These are phyloP conservation scores for Hedya salicella DNA, from an alignment of 2,888 invertebrate species.

Conservation along the genomic window DNA sequence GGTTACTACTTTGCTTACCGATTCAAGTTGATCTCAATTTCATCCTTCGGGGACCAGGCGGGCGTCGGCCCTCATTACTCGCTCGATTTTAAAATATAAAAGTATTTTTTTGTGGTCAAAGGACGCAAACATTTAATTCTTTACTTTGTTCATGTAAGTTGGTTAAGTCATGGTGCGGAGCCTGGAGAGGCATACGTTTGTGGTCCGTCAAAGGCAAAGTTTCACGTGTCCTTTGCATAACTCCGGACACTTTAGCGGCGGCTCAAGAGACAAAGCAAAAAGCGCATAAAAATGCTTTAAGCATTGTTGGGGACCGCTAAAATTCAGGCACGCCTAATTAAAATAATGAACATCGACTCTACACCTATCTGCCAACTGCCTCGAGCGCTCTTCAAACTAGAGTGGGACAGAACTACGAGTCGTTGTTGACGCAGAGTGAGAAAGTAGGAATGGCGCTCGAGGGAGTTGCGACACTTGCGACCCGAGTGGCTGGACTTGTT, in stretches of 20 bases:
- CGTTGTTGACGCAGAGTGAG: slow-evolving; percentile 13
- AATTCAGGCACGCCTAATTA: slow-evolving; percentile 33
- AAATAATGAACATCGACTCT: slow-evolving; percentile 38
- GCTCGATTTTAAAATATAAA: neutral
- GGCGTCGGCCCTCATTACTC: neutral
- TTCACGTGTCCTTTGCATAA: slow-evolving; percentile 53
- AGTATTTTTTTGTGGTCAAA: slow-evolving; percentile 4
- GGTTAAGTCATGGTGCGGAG: slow-evolving; percentile 12
- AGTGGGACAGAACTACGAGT: slow-evolving; percentile 11
- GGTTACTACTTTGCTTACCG: neutral
- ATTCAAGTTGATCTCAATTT: slow-evolving; percentile 10
- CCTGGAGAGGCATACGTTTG: slow-evolving; percentile 54
- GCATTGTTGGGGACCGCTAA: slow-evolving; percentile 28
- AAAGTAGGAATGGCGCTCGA: slow-evolving; percentile 23
- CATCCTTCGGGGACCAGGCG: neutral
- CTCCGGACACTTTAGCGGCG: slow-evolving; percentile 40
- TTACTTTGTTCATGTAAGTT: slow-evolving; percentile 35
- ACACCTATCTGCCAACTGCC: slow-evolving; percentile 11
- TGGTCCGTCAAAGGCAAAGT: slow-evolving; percentile 63
- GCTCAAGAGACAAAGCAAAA: slow-evolving; percentile 29
- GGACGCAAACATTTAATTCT: slow-evolving; percentile 22
- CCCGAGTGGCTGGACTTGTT: slow-evolving; percentile 28
- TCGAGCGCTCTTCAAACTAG: slow-evolving; percentile 16
- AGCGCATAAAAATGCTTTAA: slow-evolving; percentile 24
- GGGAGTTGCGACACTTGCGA: slow-evolving; percentile 15